Evolutionary conservation across 2,888 invertebrate species (phyloP).

Genomic region (Nesidiocoris tenuis): DNA sequence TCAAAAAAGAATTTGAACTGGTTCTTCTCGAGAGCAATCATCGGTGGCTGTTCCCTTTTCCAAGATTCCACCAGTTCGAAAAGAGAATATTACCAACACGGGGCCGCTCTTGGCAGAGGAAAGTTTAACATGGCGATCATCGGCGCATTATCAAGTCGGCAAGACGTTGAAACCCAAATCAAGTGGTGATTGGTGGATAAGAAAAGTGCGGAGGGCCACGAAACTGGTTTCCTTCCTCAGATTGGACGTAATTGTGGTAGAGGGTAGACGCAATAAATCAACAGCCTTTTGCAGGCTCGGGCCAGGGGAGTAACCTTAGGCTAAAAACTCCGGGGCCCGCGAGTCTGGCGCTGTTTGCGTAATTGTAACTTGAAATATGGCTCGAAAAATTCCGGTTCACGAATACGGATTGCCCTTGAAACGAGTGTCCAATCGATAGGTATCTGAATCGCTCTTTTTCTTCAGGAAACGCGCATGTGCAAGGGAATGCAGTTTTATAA

Average conservation of each 20-base stretch:
- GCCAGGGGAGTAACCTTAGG: slow-evolving; percentile 23
- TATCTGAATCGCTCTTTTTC: not conserved
- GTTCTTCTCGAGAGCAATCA: no score
- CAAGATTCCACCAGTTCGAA: not conserved
- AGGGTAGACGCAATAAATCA: slow-evolving; percentile 29
- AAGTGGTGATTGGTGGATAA: slow-evolving; percentile 7
- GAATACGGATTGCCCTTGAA: not conserved
- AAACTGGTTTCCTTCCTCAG: slow-evolving; percentile 33
- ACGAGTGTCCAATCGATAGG: slow-evolving; percentile 6
- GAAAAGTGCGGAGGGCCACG: not conserved
- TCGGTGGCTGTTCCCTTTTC: no score
- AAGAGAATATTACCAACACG: not conserved
- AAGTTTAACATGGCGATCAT: slow-evolving; percentile 3
- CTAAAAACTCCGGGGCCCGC: slow-evolving; percentile 13
- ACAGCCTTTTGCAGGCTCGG: slow-evolving; percentile 24
- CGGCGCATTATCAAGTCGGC: slow-evolving; percentile 15
- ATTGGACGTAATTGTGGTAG: slow-evolving; percentile 37
- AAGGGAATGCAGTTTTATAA: slow-evolving; percentile 12
- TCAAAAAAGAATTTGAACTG: no score
- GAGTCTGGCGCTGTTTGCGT: slow-evolving; percentile 38
- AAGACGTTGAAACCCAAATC: slow-evolving; percentile 2
- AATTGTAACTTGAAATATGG: slow-evolving; percentile 39
- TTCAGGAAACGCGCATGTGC: not conserved
- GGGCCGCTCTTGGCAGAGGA: not conserved
- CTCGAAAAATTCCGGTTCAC: slow-evolving; percentile 27